Conservation (phyloP, 2,113 vertebrate species). For the Sorex fumeus region DNA sequence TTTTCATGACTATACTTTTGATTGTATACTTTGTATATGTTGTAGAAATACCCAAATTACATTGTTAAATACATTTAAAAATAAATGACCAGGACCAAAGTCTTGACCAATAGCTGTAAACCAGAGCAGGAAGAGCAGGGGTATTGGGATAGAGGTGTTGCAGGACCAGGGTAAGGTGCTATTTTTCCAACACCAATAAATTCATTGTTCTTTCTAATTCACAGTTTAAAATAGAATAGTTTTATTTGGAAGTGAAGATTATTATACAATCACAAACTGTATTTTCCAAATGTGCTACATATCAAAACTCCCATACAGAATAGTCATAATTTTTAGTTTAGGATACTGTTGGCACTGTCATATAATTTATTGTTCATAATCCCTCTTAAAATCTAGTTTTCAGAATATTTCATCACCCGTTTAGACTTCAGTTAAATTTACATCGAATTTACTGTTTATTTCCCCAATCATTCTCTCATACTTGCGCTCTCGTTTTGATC, state of each 20-base stretch:
- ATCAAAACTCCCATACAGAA: conserved; percentile 1
- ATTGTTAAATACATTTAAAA: neutral
- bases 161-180: neutral
- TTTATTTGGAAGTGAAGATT: neutral
- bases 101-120: neutral
- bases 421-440: conserved; percentile 50
- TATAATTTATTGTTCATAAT: conserved; percentile 59
- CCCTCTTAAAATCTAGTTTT: conserved; percentile 58
- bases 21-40: neutral
- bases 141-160: neutral
- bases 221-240: conserved; percentile 1
- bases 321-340: conserved; percentile 9
- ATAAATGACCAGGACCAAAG: neutral
- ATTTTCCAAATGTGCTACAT: neutral
- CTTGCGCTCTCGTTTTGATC: conserved; percentile 57
- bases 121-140: neutral
- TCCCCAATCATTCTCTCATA: conserved; percentile 35
- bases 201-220: conserved; percentile 3
- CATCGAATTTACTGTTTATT: conserved; percentile 64
- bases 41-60: neutral
- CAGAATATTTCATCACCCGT: conserved; percentile 57
- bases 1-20: neutral
- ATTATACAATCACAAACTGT: neutral
- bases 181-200: neutral
- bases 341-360: neutral